Conservation (phyloP, 2,113 vertebrate species). For the Uria aalge region DNA sequence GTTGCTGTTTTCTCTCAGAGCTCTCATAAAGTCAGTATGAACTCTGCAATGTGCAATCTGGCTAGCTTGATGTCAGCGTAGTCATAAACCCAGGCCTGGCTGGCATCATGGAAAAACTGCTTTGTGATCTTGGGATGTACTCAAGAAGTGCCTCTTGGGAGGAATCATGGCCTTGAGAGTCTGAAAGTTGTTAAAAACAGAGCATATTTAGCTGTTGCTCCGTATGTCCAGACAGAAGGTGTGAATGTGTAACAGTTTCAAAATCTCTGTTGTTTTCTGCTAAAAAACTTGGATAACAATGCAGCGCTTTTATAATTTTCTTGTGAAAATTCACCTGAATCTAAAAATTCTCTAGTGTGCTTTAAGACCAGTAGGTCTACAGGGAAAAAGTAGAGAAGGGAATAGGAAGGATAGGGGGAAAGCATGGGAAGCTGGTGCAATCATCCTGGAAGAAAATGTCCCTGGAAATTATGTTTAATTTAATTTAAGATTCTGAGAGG, state of each 20-base stretch:
- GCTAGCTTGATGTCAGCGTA: rapidly evolving
- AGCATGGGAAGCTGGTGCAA: background rate
- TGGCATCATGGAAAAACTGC: background rate
- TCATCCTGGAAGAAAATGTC: background rate
- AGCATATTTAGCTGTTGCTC: background rate
- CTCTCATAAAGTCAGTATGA: background rate
- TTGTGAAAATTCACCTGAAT: background rate
- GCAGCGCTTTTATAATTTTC: background rate
- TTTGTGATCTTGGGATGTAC: background rate
- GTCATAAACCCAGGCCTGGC: background rate
- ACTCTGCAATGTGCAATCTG: background rate
- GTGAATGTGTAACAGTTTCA: background rate
- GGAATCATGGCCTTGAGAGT: background rate
- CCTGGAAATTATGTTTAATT: slow-evolving; percentile 41
- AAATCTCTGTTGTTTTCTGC: background rate
- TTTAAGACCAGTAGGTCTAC: background rate
- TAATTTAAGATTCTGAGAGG: background rate
- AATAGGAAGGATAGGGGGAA: background rate
- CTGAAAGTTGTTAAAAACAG: background rate
- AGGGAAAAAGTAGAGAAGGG: background rate
- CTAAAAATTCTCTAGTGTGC: background rate
- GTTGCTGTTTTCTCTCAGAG: background rate
- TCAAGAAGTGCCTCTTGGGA: background rate
- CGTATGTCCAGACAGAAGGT: background rate
- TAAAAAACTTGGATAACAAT: background rate